Evolutionary conservation across 1,140 invertebrate species (phyloP).

Genomic region (Bombus polaris): DNA sequence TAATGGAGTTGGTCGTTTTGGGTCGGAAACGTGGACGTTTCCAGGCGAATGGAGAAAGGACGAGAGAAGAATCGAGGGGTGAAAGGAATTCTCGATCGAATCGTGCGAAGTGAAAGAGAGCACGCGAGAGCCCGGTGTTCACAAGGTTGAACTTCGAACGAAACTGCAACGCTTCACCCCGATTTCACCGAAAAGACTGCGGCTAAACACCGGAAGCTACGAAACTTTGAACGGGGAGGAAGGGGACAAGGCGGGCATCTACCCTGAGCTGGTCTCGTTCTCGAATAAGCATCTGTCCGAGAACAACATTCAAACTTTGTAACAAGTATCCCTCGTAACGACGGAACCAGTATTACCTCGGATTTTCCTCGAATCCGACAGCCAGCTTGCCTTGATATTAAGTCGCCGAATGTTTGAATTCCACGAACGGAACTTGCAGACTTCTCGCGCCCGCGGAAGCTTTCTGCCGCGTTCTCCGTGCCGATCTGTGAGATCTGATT

Average conservation of each 20-base stretch:
- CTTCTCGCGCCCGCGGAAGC: not conserved
- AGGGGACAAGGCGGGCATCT: not conserved
- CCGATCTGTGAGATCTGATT: not conserved
- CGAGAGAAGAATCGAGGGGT: not conserved
- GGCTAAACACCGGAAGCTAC: slow-evolving; percentile 47
- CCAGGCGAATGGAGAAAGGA: no score
- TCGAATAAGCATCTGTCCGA: slow-evolving; percentile 52
- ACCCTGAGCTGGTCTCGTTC: slow-evolving; percentile 28
- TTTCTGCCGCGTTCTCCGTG: not conserved
- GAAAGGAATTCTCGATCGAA: slow-evolving; percentile 2
- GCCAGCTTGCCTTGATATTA: slow-evolving; percentile 26
- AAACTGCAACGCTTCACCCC: no score
- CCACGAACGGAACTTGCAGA: not conserved
- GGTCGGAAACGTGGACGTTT: not conserved
- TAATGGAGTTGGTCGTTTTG: not conserved
- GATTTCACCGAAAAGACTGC: slow-evolving; percentile 19
- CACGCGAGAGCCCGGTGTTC: no score
- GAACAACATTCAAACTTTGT: slow-evolving; percentile 51
- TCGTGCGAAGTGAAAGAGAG: slow-evolving; percentile 4
- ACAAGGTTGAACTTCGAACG: not conserved
- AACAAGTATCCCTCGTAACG: slow-evolving; percentile 47
- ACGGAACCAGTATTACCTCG: slow-evolving; percentile 30
- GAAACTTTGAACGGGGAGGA: slow-evolving; percentile 31
- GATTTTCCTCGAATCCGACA: slow-evolving; percentile 35
- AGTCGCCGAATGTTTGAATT: not conserved